Evolutionary conservation across 2,888 invertebrate genomes (phyloP).

Genomic region (Tipula unca): DNA sequence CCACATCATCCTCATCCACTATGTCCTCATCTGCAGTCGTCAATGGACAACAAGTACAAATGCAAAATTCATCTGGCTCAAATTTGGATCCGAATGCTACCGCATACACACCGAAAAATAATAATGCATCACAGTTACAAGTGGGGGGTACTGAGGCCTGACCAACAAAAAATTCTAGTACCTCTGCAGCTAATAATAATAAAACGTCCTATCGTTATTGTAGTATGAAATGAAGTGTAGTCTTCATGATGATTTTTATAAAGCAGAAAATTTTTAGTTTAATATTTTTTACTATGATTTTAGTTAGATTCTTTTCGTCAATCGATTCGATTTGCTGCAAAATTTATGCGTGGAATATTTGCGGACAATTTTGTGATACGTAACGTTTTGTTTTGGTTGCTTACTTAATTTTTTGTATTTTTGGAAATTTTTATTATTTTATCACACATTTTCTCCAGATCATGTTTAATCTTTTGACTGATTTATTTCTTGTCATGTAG

Average conservation of each 20-base stretch:
- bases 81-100: conserved; percentile 85
- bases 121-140: conserved; percentile 35
- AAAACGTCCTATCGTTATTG: not conserved
- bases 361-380: not conserved
- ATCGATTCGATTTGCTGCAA: not conserved
- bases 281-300: not conserved
- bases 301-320: not conserved
- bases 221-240: not conserved
- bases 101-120: conserved; percentile 77
- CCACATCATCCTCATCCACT: conserved; percentile 30
- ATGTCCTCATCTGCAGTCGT: conserved; percentile 35
- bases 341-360: not conserved
- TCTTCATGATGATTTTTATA: not conserved
- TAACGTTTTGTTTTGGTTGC: not conserved
- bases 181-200: not conserved
- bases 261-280: not conserved
- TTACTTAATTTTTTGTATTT: not conserved
- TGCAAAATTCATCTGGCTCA: conserved; percentile 30
- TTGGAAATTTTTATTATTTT: not conserved
- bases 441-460: not conserved
- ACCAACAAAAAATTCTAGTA: conserved; percentile 24
- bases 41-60: conserved; percentile 24
- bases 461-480: not conserved
- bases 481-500: not conserved
- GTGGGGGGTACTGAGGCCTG: conserved; percentile 32